Evolutionary conservation across 2,888 invertebrate species (phyloP).

Genomic region (Saturnia japonica): DNA sequence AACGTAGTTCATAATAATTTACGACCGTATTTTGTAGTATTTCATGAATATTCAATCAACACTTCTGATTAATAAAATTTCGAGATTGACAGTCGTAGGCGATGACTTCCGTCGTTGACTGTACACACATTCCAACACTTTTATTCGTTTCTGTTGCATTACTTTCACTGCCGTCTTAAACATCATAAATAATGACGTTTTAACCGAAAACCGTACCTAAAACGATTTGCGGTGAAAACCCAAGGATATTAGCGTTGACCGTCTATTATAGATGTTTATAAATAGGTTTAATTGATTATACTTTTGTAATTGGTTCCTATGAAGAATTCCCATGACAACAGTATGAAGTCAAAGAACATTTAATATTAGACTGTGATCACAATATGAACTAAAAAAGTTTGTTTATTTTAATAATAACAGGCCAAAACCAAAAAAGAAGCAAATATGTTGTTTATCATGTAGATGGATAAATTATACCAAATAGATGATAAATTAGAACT

Average conservation of each 20-base stretch:
- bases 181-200: conserved; percentile 62
- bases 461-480: no score
- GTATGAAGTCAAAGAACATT: neutral
- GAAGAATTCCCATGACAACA: neutral
- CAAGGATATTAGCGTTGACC: conserved; percentile 39
- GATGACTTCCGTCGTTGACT: neutral
- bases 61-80: neutral
- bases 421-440: no score
- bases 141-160: conserved; percentile 49
- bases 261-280: neutral
- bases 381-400: no score
- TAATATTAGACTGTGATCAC: neutral
- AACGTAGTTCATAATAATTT: conserved; percentile 30
- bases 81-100: neutral
- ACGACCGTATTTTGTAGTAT: neutral
- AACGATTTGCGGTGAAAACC: conserved; percentile 46
- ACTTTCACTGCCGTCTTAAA: conserved; percentile 62
- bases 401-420: no score
- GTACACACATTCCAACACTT: conserved; percentile 37
- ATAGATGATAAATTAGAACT: no score
- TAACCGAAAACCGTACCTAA: conserved; percentile 41
- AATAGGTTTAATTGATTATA: conserved; percentile 4
- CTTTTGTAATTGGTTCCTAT: neutral
- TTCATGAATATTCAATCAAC: neutral
- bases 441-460: no score